Conservation (phyloP, 2,113 vertebrate genomes). For the Poecilia latipinna region DNA sequence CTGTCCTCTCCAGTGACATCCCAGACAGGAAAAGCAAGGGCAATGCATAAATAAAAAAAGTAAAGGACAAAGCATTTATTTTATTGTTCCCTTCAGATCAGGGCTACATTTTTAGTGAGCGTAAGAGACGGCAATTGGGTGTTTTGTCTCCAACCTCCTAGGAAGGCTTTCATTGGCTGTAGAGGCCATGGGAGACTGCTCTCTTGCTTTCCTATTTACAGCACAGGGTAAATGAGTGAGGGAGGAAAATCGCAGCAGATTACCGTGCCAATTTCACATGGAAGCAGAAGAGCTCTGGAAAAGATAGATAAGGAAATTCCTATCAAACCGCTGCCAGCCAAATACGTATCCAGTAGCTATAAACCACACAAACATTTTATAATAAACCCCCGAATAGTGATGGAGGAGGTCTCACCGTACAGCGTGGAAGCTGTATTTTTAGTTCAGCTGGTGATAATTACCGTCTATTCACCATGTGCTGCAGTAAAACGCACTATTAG, state of each 20-base stretch:
- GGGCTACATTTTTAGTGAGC: conserved; percentile 52
- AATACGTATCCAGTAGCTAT: conserved; percentile 80
- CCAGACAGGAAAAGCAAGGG: conserved; percentile 17
- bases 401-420: conserved; percentile 76
- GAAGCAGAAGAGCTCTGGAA: conserved; percentile 81
- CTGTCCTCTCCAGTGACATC: conserved; percentile 18
- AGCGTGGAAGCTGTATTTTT: conserved; percentile 74
- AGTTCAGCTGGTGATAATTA: conserved; percentile 77
- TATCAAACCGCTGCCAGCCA: conserved; percentile 80
- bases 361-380: conserved; percentile 78
- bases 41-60: conserved; percentile 15
- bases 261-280: conserved; percentile 81
- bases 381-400: conserved; percentile 76
- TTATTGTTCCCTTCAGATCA: conserved; percentile 25
- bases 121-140: conserved; percentile 58
- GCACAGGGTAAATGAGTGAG: conserved; percentile 73
- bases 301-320: conserved; percentile 83
- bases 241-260: conserved; percentile 80
- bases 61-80: conserved; percentile 42
- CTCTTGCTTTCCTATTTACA: conserved; percentile 74
- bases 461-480: conserved; percentile 69
- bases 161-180: conserved; percentile 67
- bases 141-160: conserved; percentile 61
- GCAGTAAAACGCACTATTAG: conserved; percentile 61
- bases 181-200: conserved; percentile 61